Base-by-base conservation (phyloP, 2,888 invertebrate species). In the Meandrusa payeni region DNA sequence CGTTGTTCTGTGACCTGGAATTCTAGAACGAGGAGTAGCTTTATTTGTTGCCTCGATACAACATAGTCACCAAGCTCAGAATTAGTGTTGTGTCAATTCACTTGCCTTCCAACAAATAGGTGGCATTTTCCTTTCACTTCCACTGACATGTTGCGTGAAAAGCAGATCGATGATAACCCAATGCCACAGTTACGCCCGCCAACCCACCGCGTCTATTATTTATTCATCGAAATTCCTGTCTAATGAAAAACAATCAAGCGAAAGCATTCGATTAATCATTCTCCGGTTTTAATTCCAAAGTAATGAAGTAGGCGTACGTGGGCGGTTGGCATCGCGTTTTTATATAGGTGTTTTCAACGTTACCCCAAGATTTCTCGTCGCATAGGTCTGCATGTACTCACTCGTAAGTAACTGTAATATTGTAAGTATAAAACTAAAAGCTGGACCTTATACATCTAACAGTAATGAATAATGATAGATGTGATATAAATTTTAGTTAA, bases 241-340 rank as follows among this genome's bases (percentile, higher is more conserved):
- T 68, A 72, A 76, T 73, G 63, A 69, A 69, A 66, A 57, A 71
- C 69, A 77, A 80, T 76, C 67, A 69, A 71, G 64, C 62, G 61
- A 70, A 71, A 70, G 75, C 65, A 61, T 63, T 70, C 67, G 62
- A 74, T 76, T 77, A 72, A 75, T 75, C 62, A 69, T 58, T 64
- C 57, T 71, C 61, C 72, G 61, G 70, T 75, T 71, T 69, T 61
- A 62, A 62, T 63, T 64, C 49, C 59, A 61, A 63, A 65, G 61
- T 61, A 63, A 57, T 51, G 56, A 51, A 49, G 47, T 53, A 46
- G 48, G 43, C 51, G 48, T 51, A 50, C 38, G 48, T 44, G 48
- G 44, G 45, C 44, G 31, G 46, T 48, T 45, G 41, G 48, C 44
- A 41, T 41, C 44, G 47, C 46, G 26, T 39, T 44, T 38, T 41